These are phyloP conservation scores for Labroides dimidiatus DNA, from an alignment of 2,797 vertebrate genomes.

Conservation along the genomic window DNA sequence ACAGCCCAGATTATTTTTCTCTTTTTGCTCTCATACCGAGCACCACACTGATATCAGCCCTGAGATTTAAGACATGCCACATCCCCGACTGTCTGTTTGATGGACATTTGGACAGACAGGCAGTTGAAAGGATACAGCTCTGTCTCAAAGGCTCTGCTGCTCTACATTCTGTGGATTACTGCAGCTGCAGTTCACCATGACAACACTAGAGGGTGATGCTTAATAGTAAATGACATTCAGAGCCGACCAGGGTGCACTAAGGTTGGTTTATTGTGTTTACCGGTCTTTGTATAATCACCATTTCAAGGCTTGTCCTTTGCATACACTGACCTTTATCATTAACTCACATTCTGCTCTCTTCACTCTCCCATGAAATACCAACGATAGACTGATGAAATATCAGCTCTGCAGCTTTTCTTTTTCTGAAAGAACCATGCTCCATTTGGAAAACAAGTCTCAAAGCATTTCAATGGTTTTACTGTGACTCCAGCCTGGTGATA, in stretches of 20 bases:
- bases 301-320: constrained; percentile 13
- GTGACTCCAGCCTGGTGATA: not conserved
- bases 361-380: not conserved
- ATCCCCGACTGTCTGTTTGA: not conserved
- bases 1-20: too few species aligned
- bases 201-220: constrained; percentile 62
- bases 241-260: not conserved
- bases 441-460: not conserved
- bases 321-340: constrained; percentile 14
- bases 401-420: not conserved
- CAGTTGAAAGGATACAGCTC: not conserved
- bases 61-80: not conserved
- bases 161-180: not conserved
- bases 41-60: not conserved
- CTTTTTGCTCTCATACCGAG: too few species aligned
- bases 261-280: not conserved
- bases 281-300: not conserved
- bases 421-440: not conserved
- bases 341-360: not conserved
- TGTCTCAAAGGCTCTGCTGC: not conserved
- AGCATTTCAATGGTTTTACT: not conserved
- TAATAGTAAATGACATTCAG: constrained; percentile 28
- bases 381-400: not conserved
- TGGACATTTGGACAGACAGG: not conserved
- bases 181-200: constrained; percentile 21